These are phyloP conservation scores for Chiroxiphia lanceolata DNA, from an alignment of 2,797 vertebrate genomes.

Conservation along the genomic window DNA sequence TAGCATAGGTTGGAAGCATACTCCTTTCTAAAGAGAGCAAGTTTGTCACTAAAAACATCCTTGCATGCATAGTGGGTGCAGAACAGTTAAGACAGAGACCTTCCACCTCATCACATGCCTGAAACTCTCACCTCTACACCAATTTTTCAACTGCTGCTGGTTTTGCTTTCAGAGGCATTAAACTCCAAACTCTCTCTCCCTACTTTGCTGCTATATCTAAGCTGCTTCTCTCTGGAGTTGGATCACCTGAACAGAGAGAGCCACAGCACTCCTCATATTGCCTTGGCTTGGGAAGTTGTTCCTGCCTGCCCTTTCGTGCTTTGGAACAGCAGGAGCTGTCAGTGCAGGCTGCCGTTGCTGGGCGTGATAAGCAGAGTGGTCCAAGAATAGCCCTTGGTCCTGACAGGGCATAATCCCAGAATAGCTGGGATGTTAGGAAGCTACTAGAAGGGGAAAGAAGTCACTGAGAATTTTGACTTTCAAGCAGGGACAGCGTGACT, in stretches of 20 bases:
- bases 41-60: neutral
- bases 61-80: neutral
- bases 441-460: neutral
- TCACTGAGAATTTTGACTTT: neutral
- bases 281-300: neutral
- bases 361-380: neutral
- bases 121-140: neutral
- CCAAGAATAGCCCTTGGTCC: slow-evolving; percentile 21
- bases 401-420: neutral
- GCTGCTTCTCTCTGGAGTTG: neutral
- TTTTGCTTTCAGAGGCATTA: neutral
- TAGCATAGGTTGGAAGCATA: neutral
- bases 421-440: neutral
- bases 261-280: neutral
- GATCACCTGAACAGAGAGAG: neutral
- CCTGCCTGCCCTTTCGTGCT: neutral
- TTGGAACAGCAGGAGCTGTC: neutral
- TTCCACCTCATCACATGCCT: neutral
- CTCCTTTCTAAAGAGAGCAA: neutral
- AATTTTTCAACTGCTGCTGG: neutral
- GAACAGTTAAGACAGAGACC: neutral
- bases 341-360: neutral
- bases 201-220: neutral
- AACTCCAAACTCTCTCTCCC: neutral
- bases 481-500: neutral